phyloP scores from a whole-genome alignment of 2,888 invertebrate species.

The Eucera pruinosa region DNA sequence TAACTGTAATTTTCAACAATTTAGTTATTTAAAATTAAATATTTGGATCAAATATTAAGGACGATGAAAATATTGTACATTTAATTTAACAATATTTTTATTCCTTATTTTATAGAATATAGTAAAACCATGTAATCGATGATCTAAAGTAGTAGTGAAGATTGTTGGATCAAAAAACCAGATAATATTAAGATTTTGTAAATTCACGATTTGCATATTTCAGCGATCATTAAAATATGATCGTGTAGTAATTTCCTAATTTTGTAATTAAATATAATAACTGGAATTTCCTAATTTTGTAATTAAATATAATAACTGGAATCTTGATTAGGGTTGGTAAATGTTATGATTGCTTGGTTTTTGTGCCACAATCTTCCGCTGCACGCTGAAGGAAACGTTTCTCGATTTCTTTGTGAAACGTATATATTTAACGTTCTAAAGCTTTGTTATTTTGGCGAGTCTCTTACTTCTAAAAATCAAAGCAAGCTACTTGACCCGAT shows the following conservation, averaged over 20 bases:
- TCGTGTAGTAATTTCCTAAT: neutral
- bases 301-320: neutral
- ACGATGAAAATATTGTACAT: neutral
- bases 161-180: constrained; percentile 61
- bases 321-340: constrained; percentile 5
- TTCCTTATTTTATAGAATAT: neutral
- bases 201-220: neutral
- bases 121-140: neutral
- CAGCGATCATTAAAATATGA: neutral
- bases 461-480: constrained; percentile 59
- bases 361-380: constrained; percentile 57
- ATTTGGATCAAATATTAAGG: neutral
- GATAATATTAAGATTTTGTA: constrained; percentile 37
- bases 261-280: too few relatives aligned
- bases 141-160: too few relatives aligned
- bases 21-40: too few relatives aligned
- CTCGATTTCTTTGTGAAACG: constrained; percentile 43
- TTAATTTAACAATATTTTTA: neutral
- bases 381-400: constrained; percentile 35
- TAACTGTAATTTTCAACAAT: too few relatives aligned
- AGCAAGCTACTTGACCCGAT: constrained; percentile 25
- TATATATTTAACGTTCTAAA: constrained; percentile 42
- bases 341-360: constrained; percentile 66
- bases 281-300: too few relatives aligned
- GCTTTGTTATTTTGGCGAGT: constrained; percentile 31